phyloP scores from a whole-genome alignment of 2,113 vertebrate genomes.

The Cryptotis parvus region DNA sequence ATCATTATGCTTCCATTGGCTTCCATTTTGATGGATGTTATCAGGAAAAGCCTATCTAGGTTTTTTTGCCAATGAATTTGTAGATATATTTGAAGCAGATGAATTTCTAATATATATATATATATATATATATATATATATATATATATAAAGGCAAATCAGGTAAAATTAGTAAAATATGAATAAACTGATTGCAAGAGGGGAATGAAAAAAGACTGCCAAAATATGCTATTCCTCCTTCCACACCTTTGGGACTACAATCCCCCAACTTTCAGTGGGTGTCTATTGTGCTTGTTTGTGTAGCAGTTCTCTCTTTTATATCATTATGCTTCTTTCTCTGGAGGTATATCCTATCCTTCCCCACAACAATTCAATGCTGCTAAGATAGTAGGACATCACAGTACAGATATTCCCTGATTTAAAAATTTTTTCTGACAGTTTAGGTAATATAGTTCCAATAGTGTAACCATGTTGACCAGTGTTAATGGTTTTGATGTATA shows the following conservation, averaged over 20 bases:
- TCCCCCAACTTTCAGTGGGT: neutral
- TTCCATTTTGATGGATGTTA: slow-evolving; percentile 52
- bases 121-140: too few relatives aligned
- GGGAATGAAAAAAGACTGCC: neutral
- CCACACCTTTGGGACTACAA: neutral
- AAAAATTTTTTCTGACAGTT: too few relatives aligned
- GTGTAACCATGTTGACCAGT: too few relatives aligned
- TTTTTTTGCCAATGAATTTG: slow-evolving; percentile 47
- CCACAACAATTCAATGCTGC: neutral
- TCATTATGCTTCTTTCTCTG: neutral
- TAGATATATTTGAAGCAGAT: slow-evolving; percentile 50
- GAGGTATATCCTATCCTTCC: neutral
- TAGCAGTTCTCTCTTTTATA: neutral
- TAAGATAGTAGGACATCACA: neutral
- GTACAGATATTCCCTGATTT: neutral
- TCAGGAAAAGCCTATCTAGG: slow-evolving; percentile 22
- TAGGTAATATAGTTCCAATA: too few relatives aligned
- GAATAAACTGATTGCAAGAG: neutral
- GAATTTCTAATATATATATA: slow-evolving; percentile 1
- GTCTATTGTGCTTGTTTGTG: neutral
- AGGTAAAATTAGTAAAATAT: slow-evolving; percentile 44
- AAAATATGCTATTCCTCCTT: too few relatives aligned
- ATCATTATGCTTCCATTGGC: neutral
- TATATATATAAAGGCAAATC: too few relatives aligned
- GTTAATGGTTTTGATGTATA: too few relatives aligned